phyloP scores from a whole-genome alignment of 2,888 invertebrate species.

The Ectobius pallidus region DNA sequence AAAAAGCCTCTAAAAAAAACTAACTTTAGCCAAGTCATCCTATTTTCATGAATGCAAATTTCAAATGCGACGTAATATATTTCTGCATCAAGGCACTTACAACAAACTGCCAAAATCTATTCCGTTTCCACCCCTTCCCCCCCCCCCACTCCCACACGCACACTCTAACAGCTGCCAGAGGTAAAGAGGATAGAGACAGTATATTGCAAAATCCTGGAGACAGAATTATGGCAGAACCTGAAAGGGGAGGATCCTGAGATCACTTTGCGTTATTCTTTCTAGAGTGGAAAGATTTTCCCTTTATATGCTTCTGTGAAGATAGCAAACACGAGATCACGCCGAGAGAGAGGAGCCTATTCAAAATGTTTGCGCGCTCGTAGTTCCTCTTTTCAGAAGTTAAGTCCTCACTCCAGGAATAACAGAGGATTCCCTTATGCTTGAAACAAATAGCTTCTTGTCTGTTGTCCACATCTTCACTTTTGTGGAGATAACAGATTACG shows the following conservation, averaged over 20 bases:
- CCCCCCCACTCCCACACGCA: neutral
- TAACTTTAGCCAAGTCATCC: no score
- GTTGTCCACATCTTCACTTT: no score
- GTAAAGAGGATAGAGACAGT: neutral
- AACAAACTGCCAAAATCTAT: neutral
- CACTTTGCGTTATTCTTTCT: neutral
- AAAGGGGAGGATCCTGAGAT: constrained; percentile 17
- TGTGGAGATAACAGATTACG: no score
- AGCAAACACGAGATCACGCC: neutral
- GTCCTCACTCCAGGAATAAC: neutral
- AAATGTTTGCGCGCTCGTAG: neutral
- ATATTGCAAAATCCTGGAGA: constrained; percentile 20
- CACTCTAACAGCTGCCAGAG: neutral
- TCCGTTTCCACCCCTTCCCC: neutral
- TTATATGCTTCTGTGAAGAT: neutral
- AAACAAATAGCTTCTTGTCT: no score
- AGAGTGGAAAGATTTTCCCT: constrained; percentile 5
- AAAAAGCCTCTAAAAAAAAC: no score
- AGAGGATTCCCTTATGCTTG: neutral
- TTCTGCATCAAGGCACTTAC: neutral
- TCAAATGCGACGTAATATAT: no score
- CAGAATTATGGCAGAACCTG: constrained; percentile 32
- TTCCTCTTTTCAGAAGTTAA: neutral
- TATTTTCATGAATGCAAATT: no score
- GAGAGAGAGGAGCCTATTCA: neutral